phyloP scores from a whole-genome alignment of 2,113 vertebrate genomes.

The Colaptes auratus region DNA sequence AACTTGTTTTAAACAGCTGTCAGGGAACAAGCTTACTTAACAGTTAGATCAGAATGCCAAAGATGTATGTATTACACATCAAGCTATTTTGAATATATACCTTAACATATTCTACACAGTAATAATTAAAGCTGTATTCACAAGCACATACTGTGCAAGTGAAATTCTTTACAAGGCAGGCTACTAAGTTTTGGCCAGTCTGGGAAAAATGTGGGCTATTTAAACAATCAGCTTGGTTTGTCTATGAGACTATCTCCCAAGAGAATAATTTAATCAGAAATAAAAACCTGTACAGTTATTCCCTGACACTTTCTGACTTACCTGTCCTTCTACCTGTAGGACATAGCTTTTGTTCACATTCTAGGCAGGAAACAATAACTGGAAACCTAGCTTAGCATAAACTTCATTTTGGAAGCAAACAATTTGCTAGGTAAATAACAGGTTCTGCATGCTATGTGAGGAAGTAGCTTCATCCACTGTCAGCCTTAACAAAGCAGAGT shows the following conservation, averaged over 20 bases:
- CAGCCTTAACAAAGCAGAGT: background rate
- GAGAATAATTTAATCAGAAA: background rate
- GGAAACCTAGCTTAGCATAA: background rate
- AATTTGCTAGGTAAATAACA: background rate
- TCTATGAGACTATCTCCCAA: background rate
- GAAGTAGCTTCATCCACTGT: background rate
- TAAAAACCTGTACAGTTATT: background rate
- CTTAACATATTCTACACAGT: background rate
- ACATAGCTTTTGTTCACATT: background rate
- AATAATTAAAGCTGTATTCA: background rate
- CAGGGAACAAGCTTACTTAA: background rate
- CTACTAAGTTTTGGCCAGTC: background rate
- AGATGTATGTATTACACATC: background rate
- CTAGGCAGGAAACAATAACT: background rate
- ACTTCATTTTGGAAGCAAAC: background rate
- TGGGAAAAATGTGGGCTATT: background rate
- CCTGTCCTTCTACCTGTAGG: background rate
- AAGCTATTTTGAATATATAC: background rate
- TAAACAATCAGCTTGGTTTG: background rate
- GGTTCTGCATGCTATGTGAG: background rate
- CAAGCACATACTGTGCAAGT: background rate
- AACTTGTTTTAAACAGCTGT: slow-evolving; percentile 7
- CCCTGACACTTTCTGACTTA: background rate
- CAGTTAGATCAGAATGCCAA: background rate
- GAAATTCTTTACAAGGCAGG: background rate